Evolutionary conservation across 2,113 vertebrate species (phyloP), one percentile per base, ranked within the genome.

Genomic region (Carollia perspicillata): DNA sequence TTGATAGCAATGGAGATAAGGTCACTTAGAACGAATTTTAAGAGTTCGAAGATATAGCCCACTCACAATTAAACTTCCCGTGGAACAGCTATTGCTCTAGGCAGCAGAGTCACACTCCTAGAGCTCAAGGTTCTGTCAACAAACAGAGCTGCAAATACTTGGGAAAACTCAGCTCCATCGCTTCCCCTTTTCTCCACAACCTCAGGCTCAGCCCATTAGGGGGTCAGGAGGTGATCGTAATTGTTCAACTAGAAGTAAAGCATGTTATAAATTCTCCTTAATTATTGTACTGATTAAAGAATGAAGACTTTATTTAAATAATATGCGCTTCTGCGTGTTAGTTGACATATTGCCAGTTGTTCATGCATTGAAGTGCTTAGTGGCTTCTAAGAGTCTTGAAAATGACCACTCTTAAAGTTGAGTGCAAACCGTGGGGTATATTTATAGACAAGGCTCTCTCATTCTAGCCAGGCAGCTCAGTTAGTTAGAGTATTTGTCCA

Each of bases 21-120:
- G 97, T 98, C 97, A 97, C 95, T 97, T 97, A 98, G 97, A 98
- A 98, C 88, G 96, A 98, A 98, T 97, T 96, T 97, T 96, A 93
- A 81, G 95, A 97, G 95, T 96, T 97, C 60, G 91, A 92, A 97
- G 97, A 98, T 97, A 95, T 77, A 97, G 93, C 74, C 74, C 93
- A 97, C 90, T 97, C 97, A 97, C 97, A 97, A 94, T 95, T 95
- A 96, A 75, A 96, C 98, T 97, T 98, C 96, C 79, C 95, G 72
- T 88, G 96, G 95, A 96, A 83, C 87, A 97, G 89, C 91, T 90
- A 93, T 97, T 94, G 89, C 79, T 75, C 90, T 69, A 90, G 65
- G 81, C 74, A 95, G 96, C 94, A 96, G 80, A 98, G 93, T 96
- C 49, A 87, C 72, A 95, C 98, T 97, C 97, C 97, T 97, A 96